These are phyloP conservation scores for Trematocara macrostoma DNA, from an alignment of 2,113 vertebrate species.

Conservation along the genomic window DNA sequence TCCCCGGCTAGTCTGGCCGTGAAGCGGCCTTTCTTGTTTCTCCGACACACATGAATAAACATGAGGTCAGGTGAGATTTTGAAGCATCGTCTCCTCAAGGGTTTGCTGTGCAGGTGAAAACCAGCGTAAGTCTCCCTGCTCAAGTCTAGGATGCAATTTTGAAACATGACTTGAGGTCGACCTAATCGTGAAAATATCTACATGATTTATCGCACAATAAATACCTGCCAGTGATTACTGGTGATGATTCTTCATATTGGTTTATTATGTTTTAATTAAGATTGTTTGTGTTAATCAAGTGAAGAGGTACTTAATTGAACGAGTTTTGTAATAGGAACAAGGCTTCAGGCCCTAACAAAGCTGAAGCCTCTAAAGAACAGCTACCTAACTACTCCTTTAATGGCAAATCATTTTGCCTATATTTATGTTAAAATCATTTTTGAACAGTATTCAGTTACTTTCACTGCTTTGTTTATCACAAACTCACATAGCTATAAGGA, in stretches of 20 bases:
- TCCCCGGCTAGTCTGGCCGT: constrained; percentile 2
- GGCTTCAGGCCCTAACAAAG: neutral
- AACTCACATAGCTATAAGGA: neutral
- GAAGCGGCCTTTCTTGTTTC: constrained; percentile 15
- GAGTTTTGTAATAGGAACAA: neutral
- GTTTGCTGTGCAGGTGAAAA: neutral
- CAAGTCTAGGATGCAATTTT: neutral
- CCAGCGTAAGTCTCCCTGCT: neutral
- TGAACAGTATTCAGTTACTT: neutral
- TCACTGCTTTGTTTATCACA: neutral
- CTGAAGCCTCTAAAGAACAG: neutral
- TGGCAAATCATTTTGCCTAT: neutral
- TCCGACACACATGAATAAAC: constrained; percentile 48
- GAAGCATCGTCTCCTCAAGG: neutral
- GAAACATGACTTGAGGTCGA: neutral
- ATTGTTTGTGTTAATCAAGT: neutral
- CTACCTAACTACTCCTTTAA: neutral
- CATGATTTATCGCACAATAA: neutral
- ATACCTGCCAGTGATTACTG: too few species aligned
- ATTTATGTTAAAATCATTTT: neutral
- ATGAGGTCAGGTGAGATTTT: constrained; percentile 35
- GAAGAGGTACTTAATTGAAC: neutral
- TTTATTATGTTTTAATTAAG: neutral
- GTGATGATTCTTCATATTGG: neutral
- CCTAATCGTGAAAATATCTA: neutral